These are phyloP conservation scores for Mugil cephalus DNA, from an alignment of 2,113 vertebrate species.

Conservation along the genomic window DNA sequence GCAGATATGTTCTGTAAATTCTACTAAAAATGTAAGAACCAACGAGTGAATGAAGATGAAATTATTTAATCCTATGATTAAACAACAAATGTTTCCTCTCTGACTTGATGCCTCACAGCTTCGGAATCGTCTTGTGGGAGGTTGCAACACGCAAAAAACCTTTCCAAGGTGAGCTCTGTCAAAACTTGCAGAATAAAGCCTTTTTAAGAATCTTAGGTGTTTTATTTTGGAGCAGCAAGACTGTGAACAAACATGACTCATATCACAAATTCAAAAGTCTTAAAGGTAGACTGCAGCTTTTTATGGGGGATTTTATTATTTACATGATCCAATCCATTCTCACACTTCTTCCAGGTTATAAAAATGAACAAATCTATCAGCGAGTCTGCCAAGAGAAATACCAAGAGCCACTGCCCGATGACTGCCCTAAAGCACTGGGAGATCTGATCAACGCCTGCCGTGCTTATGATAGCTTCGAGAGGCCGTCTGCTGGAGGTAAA, in stretches of 20 bases:
- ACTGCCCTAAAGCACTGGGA: constrained; percentile 81
- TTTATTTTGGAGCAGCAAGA: not conserved
- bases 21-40: no score
- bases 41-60: no score
- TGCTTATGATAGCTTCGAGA: constrained; percentile 75
- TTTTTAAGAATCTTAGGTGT: no score
- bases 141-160: constrained; percentile 85
- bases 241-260: no score
- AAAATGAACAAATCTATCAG: constrained; percentile 66
- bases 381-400: constrained; percentile 69
- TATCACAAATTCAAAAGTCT: no score
- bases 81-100: not conserved
- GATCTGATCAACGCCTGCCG: constrained; percentile 81
- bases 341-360: constrained; percentile 68
- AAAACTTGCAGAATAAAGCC: no score
- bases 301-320: no score
- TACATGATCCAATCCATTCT: not conserved
- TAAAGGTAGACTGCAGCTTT: no score
- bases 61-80: not conserved
- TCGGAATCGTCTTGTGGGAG: constrained; percentile 93
- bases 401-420: constrained; percentile 78
- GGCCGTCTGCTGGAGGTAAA: constrained; percentile 85
- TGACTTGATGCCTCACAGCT: constrained; percentile 82
- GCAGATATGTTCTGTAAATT: no score
- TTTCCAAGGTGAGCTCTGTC: constrained; percentile 84